phyloP scores from a whole-genome alignment of 2,888 invertebrate species.

The Xylophagus ater region DNA sequence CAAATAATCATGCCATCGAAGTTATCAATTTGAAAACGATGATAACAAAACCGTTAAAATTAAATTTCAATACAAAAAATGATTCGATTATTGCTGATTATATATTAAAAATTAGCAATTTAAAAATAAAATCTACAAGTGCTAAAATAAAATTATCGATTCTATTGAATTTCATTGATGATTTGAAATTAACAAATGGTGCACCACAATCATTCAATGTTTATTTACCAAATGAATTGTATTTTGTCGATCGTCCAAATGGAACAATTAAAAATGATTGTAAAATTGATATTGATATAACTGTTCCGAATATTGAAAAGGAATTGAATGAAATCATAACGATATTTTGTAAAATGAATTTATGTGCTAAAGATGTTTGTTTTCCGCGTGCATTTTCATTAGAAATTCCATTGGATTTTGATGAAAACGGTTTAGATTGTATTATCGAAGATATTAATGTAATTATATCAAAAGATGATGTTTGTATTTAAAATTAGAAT shows the following conservation, averaged over 20 bases:
- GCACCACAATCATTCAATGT: conserved; percentile 47
- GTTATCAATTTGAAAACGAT: conserved; percentile 26
- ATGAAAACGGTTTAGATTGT: conserved; percentile 15
- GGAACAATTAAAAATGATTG: conserved; percentile 10
- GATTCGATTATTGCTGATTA: conserved; percentile 23
- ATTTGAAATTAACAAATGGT: conserved; percentile 42
- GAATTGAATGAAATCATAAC: conserved; percentile 12
- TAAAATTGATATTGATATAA: conserved; percentile 15
- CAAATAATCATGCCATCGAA: conserved; percentile 63
- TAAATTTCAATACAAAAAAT: conserved; percentile 23
- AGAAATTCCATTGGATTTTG: conserved; percentile 15
- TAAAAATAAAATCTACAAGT: conserved; percentile 32
- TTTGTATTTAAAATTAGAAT: conserved; percentile 6
- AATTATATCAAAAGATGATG: conserved; percentile 8
- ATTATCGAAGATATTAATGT: conserved; percentile 17
- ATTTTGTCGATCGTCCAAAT: conserved; percentile 17
- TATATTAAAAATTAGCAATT: conserved; percentile 11
- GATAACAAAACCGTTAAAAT: conserved; percentile 22
- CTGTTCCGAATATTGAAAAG: conserved; percentile 8
- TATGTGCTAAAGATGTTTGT: conserved; percentile 16
- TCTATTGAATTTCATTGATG: conserved; percentile 36
- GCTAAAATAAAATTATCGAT: conserved; percentile 38
- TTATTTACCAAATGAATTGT: conserved; percentile 16
- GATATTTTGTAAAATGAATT: conserved; percentile 16
- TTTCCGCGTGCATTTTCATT: conserved; percentile 16